Base-by-base conservation (phyloP, 2,888 invertebrate species). In the Halictus ligatus region DNA sequence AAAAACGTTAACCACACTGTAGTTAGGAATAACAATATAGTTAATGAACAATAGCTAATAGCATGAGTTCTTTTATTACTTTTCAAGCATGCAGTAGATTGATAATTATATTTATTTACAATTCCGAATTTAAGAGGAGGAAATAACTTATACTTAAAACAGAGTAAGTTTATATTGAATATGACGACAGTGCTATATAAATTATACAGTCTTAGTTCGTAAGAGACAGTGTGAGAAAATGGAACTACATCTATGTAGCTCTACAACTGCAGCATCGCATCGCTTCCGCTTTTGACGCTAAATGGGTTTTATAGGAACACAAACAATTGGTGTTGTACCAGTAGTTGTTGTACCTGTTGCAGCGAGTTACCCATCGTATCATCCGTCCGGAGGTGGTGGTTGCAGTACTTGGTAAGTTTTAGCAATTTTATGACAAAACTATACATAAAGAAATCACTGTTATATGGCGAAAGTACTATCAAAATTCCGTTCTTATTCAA, bases 371-470 rank as follows among this genome's bases (percentile, higher is more conserved):
- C 46, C 78, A 60, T 21, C 72, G 21, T 35, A 79, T 73, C 75
- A 87, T 54, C 83, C 76, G 8, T 35, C 81, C 2, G 69, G 89
- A 58, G 83, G 89, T 58, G 89, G 90, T 25, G 13, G 25, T 7
- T 92, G 90, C 64, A 83, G n/a, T 29, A 85, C 88, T 46, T 92
- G 92, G 78, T 87, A 83, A 40, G 60, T 8, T 10, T n/a, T 10
- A 3, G 3, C 4, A n/a, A n/a, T 10, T 54, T 54, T 54, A n/a
- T n/a, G 10, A n/a, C 21, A 21, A 54, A 54, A 54, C 21, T 54
- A 21, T 21, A 50, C 50, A 50, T 50, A 50, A 50, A 21, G 0
- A 43, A 43, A 8, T 43, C 43, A 43, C 43, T 43, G 8, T 43
- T 43, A 43, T 1, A 43, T 43, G 8, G 43, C 0, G 8, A 43